phyloP scores from a whole-genome alignment of 1,140 invertebrate genomes.

The Drosophila leontia region DNA sequence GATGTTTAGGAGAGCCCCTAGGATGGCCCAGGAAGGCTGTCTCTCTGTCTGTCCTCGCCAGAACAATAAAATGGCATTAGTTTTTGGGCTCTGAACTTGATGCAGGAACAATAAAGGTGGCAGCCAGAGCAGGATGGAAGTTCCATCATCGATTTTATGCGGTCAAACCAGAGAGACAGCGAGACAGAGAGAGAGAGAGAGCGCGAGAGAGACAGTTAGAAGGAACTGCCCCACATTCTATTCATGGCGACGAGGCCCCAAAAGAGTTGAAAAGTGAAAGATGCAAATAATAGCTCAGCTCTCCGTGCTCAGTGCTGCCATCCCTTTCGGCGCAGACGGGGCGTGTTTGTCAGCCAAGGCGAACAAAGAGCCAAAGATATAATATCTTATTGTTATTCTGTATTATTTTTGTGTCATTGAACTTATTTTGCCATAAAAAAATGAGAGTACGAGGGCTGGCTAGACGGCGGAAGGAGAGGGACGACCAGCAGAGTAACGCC shows the following conservation, averaged over 20 bases:
- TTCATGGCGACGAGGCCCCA: conserved; percentile 28
- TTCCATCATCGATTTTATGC: conserved; percentile 75
- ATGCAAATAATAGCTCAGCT: conserved; percentile 69
- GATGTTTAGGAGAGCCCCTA: conserved; percentile 7
- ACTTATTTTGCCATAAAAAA: conserved; percentile 72
- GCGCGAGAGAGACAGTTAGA: conserved; percentile 10
- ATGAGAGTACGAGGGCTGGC: conserved; percentile 36
- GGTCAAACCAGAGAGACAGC: conserved; percentile 59
- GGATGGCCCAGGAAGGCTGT: conserved; percentile 24
- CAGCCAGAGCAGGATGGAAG: conserved; percentile 19
- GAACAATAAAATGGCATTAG: conserved; percentile 81
- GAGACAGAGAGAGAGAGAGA: conserved; percentile 6
- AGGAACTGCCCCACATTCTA: conserved; percentile 65
- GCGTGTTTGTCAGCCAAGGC: conserved; percentile 53
- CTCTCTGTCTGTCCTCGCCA: conserved; percentile 32
- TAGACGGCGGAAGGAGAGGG: conserved; percentile 6
- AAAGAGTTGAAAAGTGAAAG: conserved; percentile 79
- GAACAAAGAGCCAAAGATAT: conserved; percentile 74
- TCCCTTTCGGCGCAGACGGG: conserved; percentile 32
- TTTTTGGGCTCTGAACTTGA: conserved; percentile 79
- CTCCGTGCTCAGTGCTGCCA: conserved; percentile 22
- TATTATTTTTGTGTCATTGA: conserved; percentile 82
- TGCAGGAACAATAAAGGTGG: conserved; percentile 65
- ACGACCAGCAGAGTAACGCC: not conserved
- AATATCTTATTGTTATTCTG: conserved; percentile 73